Percentiles rank a stretch among this genome's conserved stretches.
These are phyloP conservation scores for Embidobia sp. DNA, from an alignment of 2,888 invertebrate species.

Conservation along the genomic window DNA sequence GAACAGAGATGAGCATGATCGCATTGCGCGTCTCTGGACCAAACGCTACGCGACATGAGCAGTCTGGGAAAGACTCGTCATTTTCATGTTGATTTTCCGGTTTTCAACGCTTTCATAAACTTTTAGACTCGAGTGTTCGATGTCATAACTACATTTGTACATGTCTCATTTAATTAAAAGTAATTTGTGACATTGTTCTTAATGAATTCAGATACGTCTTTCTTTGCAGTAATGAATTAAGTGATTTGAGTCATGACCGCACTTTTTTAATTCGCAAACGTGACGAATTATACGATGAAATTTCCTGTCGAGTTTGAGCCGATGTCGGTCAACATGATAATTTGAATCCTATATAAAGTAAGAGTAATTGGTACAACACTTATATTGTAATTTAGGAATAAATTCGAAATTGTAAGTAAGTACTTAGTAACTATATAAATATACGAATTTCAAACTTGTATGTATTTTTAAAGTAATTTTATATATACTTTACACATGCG, in stretches of 20 bases:
- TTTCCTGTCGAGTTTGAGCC: constrained; percentile 33
- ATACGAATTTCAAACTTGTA: constrained; percentile 61
- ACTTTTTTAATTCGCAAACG: constrained; percentile 10
- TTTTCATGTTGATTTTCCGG: constrained; percentile 75
- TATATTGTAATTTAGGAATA: constrained; percentile 69
- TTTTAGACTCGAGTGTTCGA: constrained; percentile 66
- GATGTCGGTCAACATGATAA: constrained; percentile 50
- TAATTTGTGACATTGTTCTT: constrained; percentile 8
- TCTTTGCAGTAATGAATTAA: constrained; percentile 6
- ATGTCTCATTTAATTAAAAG: constrained; percentile 49
- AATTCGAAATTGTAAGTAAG: constrained; percentile 75
- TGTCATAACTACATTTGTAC: constrained; percentile 60
- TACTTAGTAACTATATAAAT: constrained; percentile 62
- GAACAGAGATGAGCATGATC: constrained; percentile 98
- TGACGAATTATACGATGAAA: constrained; percentile 42
- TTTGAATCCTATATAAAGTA: constrained; percentile 60
- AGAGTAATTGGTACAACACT: constrained; percentile 61
- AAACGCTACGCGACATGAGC: constrained; percentile 97
- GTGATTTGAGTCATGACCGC: background rate
- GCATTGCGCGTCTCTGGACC: constrained; percentile 99
- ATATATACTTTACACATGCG: constrained; percentile 59
- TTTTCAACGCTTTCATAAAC: constrained; percentile 63
- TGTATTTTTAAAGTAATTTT: constrained; percentile 61
- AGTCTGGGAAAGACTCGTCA: constrained; percentile 69
- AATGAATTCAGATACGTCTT: background rate